phyloP scores from a whole-genome alignment of 2,888 invertebrate species.

The Cancer borealis region DNA sequence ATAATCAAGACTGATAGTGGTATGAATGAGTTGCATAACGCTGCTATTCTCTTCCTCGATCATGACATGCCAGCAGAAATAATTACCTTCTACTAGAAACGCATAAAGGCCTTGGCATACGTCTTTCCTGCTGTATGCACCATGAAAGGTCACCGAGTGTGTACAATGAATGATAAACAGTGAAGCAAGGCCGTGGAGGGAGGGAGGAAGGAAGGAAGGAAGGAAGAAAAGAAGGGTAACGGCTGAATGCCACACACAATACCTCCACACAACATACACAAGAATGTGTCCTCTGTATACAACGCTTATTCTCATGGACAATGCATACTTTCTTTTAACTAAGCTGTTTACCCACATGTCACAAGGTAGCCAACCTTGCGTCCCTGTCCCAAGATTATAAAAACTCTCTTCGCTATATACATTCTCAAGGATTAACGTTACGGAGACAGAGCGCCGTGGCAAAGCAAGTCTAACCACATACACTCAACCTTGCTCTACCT shows the following conservation, averaged over 20 bases:
- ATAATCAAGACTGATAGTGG: background rate
- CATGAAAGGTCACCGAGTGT: background rate
- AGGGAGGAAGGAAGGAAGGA: background rate
- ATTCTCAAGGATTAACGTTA: background rate
- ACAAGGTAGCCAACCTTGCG: background rate
- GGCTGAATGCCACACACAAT: background rate
- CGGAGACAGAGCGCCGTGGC: background rate
- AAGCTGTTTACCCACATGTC: background rate
- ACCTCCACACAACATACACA: background rate
- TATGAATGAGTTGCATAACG: constrained; percentile 9
- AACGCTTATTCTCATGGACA: background rate
- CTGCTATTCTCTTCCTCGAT: background rate
- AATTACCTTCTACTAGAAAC: background rate
- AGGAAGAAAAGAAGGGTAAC: background rate
- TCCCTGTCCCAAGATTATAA: background rate
- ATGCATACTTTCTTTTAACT: background rate
- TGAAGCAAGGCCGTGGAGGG: background rate
- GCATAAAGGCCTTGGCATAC: constrained; percentile 22
- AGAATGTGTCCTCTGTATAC: background rate
- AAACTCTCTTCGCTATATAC: background rate
- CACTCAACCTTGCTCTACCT: background rate
- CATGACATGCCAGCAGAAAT: background rate
- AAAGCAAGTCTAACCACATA: background rate
- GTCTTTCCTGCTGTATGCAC: background rate
- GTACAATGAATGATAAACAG: constrained; percentile 5